Conservation (phyloP, 1,140 invertebrate genomes). For the Asbolus verrucosus region DNA sequence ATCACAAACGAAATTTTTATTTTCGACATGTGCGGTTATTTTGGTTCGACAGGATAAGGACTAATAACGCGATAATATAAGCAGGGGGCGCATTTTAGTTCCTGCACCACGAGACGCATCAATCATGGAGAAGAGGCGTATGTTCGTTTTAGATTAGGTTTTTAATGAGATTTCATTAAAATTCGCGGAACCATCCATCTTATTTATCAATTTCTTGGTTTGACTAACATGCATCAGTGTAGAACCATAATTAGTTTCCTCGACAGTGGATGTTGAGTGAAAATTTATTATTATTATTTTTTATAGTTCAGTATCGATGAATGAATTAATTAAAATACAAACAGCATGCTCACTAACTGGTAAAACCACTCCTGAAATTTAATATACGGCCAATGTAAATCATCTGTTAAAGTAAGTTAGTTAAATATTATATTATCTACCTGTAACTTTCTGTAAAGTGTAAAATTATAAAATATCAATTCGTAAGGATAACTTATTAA, state of each 20-base stretch:
- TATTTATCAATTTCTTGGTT: constrained; percentile 45
- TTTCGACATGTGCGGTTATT: too few relatives aligned
- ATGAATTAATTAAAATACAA: constrained; percentile 40
- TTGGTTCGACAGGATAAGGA: not conserved
- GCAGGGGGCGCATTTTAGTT: constrained; percentile 17
- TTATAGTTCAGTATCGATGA: constrained; percentile 18
- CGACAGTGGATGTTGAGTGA: constrained; percentile 2
- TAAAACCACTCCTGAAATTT: constrained; percentile 43
- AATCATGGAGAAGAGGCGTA: constrained; percentile 15
- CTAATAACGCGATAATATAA: not conserved
- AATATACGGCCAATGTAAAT: constrained; percentile 38
- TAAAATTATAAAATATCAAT: constrained; percentile 19
- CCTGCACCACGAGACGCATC: constrained; percentile 18
- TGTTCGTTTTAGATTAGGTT: constrained; percentile 48
- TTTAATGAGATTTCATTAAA: constrained; percentile 53
- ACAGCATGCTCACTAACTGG: constrained; percentile 33
- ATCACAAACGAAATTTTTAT: too few relatives aligned
- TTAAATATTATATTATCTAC: constrained; percentile 40
- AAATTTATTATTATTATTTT: constrained; percentile 28
- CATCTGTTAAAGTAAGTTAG: constrained; percentile 41
- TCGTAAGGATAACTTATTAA: constrained; percentile 10
- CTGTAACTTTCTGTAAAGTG: constrained; percentile 17
- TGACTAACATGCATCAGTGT: constrained; percentile 22
- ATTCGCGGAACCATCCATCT: constrained; percentile 48
- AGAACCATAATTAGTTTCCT: constrained; percentile 47